These are phyloP conservation scores for Aelia acuminata DNA, from an alignment of 2,888 invertebrate species.

Conservation along the genomic window DNA sequence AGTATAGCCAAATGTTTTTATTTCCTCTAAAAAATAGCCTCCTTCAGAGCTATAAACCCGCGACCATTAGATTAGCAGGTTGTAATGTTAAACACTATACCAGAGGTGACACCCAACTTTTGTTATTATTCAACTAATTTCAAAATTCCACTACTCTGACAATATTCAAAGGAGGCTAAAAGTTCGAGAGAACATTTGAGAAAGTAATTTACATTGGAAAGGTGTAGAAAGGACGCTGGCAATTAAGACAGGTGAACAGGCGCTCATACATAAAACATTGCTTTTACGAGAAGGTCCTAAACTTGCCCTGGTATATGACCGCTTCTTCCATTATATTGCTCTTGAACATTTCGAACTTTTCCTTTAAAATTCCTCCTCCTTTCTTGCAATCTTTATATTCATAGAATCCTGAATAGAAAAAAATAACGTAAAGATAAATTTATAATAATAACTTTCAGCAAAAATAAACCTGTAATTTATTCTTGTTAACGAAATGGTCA, in stretches of 20 bases:
- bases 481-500: too few species aligned
- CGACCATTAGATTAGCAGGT: too few species aligned
- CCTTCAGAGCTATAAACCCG: too few species aligned
- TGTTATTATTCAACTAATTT: too few species aligned
- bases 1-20: too few species aligned
- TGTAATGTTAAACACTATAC: too few species aligned
- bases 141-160: background rate
- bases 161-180: background rate
- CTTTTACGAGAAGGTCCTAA: background rate
- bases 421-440: too few species aligned
- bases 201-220: conserved; percentile 11
- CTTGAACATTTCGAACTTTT: background rate
- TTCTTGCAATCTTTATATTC: background rate
- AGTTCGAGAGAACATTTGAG: background rate
- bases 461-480: too few species aligned
- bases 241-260: conserved; percentile 24
- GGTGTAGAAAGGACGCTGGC: conserved; percentile 10
- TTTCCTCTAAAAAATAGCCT: too few species aligned
- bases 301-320: background rate
- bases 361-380: background rate
- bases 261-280: conserved; percentile 29
- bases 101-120: too few species aligned
- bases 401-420: background rate
- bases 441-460: too few species aligned
- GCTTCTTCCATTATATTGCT: background rate